Evolutionary conservation across 2,797 vertebrate species (phyloP).

Genomic region (Alca torda): DNA sequence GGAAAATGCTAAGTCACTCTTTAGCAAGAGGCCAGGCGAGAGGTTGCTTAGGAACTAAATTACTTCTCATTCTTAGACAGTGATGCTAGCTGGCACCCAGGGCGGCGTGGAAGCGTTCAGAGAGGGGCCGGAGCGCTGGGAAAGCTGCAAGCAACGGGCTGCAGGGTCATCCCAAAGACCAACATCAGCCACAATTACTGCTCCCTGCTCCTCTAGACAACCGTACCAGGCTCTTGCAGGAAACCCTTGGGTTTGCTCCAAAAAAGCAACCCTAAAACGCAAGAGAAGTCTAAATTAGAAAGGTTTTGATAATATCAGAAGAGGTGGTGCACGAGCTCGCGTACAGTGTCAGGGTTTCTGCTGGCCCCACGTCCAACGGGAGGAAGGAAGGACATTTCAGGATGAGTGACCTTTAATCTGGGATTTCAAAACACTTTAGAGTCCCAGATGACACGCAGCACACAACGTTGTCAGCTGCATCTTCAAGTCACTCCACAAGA

Average conservation of each 20-base stretch:
- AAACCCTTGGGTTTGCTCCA: background rate
- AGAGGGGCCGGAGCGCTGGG: background rate
- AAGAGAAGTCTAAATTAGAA: background rate
- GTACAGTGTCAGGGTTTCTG: background rate
- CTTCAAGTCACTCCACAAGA: background rate
- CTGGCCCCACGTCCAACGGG: fast-evolving
- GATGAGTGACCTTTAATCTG: background rate
- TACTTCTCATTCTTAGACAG: conserved; percentile 66
- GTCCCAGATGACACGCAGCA: background rate
- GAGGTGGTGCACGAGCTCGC: fast-evolving
- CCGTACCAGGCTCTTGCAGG: background rate
- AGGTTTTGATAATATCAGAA: background rate
- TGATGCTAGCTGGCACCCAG: conserved; percentile 26
- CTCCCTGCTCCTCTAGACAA: background rate
- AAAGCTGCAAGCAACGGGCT: background rate
- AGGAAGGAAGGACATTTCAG: background rate
- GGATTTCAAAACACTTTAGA: background rate
- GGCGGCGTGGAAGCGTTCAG: background rate
- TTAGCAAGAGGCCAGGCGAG: conserved; percentile 55
- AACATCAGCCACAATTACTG: background rate
- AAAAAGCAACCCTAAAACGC: background rate
- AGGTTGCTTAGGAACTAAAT: conserved; percentile 71
- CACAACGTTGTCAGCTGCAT: background rate
- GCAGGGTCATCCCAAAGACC: background rate
- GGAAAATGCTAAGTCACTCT: conserved; percentile 66